Conservation (phyloP, 1,140 invertebrate genomes). For the Drosophila aff. region DNA sequence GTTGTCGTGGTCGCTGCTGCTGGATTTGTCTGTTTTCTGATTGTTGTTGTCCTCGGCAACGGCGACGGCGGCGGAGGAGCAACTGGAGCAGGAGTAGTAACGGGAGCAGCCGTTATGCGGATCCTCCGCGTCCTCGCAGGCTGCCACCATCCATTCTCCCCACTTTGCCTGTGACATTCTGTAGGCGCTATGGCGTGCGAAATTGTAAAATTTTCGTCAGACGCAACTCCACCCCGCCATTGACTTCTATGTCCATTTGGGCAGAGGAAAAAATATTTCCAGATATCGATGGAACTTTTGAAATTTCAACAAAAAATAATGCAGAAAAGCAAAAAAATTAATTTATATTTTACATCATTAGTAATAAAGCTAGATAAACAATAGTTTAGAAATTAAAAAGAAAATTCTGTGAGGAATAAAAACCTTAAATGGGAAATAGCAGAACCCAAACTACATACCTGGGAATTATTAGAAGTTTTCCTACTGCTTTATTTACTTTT, state of each 20-base stretch:
- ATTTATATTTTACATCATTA: neutral
- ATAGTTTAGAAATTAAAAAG: neutral
- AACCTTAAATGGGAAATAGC: too few relatives aligned
- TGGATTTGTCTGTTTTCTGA: slow-evolving; percentile 80
- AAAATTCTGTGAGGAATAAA: too few relatives aligned
- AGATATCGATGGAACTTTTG: neutral
- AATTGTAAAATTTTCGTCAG: slow-evolving; percentile 78
- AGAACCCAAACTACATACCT: too few relatives aligned
- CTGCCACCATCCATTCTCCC: slow-evolving; percentile 18
- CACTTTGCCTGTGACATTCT: slow-evolving; percentile 65
- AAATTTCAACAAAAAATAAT: neutral
- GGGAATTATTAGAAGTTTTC: too few relatives aligned
- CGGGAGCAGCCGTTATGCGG: slow-evolving; percentile 15
- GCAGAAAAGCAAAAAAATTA: neutral
- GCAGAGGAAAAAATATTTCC: neutral
- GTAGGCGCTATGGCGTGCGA: slow-evolving; percentile 82
- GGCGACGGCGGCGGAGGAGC: neutral
- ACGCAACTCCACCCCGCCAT: slow-evolving; percentile 3
- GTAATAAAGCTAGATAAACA: neutral
- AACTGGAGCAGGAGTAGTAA: slow-evolving; percentile 1
- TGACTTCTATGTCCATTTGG: slow-evolving; percentile 31
- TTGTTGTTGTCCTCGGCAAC: slow-evolving; percentile 48
- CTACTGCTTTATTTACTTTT: neutral
- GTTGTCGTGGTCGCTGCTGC: slow-evolving; percentile 59
- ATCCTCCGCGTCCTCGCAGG: neutral